These are phyloP conservation scores for Stratiolaelaps scimitus DNA, from an alignment of 1,140 invertebrate species.

Conservation along the genomic window DNA sequence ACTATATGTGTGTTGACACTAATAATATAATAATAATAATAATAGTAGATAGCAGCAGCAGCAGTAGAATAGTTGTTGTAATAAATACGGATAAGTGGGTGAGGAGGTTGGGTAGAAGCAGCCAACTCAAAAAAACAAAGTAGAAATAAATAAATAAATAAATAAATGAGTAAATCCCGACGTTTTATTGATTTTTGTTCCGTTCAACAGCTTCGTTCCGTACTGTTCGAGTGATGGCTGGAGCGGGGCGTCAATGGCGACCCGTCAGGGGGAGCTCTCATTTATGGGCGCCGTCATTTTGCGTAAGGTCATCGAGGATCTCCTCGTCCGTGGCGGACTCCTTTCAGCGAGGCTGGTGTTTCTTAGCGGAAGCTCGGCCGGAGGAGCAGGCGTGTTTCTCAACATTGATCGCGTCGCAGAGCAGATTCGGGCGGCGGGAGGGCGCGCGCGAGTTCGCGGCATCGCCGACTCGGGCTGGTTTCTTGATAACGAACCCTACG, in stretches of 20 bases:
- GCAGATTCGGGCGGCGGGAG: slow-evolving; percentile 46
- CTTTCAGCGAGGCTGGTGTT: slow-evolving; percentile 43
- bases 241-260: slow-evolving; percentile 56
- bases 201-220: slow-evolving; percentile 63
- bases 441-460: slow-evolving; percentile 58
- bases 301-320: slow-evolving; percentile 57
- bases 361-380: slow-evolving; percentile 71
- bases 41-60: too few relatives aligned
- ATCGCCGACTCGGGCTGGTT: slow-evolving; percentile 88
- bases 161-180: too few relatives aligned
- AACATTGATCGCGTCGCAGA: slow-evolving; percentile 69
- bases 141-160: too few relatives aligned
- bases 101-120: too few relatives aligned
- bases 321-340: slow-evolving; percentile 46
- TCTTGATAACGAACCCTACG: slow-evolving; percentile 62
- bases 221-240: slow-evolving; percentile 89
- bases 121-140: background rate
- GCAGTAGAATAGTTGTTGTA: too few relatives aligned
- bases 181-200: too few relatives aligned
- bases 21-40: too few relatives aligned
- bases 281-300: slow-evolving; percentile 77
- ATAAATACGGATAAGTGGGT: too few relatives aligned
- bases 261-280: slow-evolving; percentile 48
- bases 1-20: too few relatives aligned
- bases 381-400: slow-evolving; percentile 76